Base-by-base conservation (phyloP, 2,888 invertebrate genomes). In the Drosophila multiciliata region DNA sequence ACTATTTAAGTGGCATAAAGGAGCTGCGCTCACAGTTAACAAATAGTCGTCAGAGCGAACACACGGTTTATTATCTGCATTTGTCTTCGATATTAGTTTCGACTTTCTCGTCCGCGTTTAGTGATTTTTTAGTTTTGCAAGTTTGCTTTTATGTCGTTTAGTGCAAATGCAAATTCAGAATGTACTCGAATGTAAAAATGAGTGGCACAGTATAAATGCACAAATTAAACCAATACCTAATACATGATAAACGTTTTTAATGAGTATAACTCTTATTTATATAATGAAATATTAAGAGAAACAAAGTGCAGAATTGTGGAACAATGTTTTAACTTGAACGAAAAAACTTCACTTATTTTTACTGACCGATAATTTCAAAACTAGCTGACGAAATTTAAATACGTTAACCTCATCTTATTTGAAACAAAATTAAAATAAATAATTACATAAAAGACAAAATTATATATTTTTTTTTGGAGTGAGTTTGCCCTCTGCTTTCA, bases 21-120 rank as follows among this genome's bases (percentile, higher is more conserved):
- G 36, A 73, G 66, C 32, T 45, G 63, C 61, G 40, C 63, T 71
- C 66, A 74, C 80, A 80, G 80, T 81, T 76, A 83, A 63, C 49
- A 66, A 40, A 8, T 12, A 58, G 54, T 67, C 55, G 52, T 66
- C 67, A 54, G 59, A 45, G 65, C 40, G 74, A 42, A 33, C 52
- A 69, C 81, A 65, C 54, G 58, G 66, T 72, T 60, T 53, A 36
- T 55, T 50, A 38, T 54, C 23, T 6, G 15, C 45, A 17, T 17
- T 33, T 15, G 32, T 48, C 1, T 49, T 40, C n/a, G 3, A 32
- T 53, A 12, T 53, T 52, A 33, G 36, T 38, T 50, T 61, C 32
- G 45, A 20, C n/a, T 29, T 29, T 29, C 38, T 23, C 2, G 15
- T 38, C 38, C 15, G 23, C 45, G 23, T 65, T 62, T 59, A 40